Evolutionary conservation across 2,888 invertebrate genomes (phyloP).

Genomic region (Strigamia maritima): DNA sequence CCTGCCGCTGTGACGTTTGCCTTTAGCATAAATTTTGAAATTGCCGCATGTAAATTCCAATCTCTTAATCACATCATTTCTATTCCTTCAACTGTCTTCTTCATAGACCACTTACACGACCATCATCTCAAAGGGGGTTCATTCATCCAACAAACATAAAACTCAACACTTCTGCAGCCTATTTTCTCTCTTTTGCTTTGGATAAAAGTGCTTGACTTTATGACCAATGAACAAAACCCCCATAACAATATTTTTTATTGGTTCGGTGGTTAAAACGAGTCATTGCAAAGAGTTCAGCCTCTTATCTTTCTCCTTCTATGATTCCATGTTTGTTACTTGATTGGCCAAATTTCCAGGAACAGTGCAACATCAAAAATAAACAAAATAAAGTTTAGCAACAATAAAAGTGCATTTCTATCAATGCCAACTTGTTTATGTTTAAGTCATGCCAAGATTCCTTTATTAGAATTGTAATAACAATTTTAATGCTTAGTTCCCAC

Average conservation of each 20-base stretch:
- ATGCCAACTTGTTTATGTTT: too few species aligned
- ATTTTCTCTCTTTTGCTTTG: neutral
- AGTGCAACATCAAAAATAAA: neutral
- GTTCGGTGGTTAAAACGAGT: neutral
- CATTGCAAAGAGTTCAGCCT: neutral
- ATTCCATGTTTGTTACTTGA: neutral
- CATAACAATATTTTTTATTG: constrained; percentile 5
- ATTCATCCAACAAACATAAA: constrained; percentile 18
- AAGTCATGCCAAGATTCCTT: too few species aligned
- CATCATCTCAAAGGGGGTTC: neutral
- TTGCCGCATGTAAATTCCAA: neutral
- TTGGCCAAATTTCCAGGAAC: neutral
- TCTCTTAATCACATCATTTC: neutral
- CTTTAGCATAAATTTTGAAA: neutral
- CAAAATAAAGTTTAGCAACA: neutral
- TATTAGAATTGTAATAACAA: too few species aligned
- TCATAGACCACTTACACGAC: constrained; percentile 11
- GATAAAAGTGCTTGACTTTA: neutral
- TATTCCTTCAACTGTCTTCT: neutral
- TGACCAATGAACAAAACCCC: neutral
- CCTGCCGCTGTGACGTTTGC: too few species aligned
- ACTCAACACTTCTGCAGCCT: neutral
- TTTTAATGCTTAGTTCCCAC: too few species aligned
- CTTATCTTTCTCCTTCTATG: neutral
- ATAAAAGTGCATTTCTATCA: neutral